phyloP scores from a whole-genome alignment of 2,888 invertebrate species.

The Apamea monoglypha region DNA sequence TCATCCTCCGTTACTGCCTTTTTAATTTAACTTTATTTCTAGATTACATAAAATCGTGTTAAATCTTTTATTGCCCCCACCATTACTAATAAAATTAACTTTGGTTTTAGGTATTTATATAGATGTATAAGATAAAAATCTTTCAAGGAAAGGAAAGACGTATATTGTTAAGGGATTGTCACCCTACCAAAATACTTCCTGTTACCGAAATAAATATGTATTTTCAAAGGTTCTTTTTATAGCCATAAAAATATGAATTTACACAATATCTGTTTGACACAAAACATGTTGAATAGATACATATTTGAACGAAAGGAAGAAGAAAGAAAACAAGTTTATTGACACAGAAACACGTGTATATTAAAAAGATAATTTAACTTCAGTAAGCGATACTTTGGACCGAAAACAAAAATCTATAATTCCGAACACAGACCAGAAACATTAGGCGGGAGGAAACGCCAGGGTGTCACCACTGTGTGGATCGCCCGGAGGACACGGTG shows the following conservation, averaged over 20 bases:
- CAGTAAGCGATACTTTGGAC: background rate
- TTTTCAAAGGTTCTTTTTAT: background rate
- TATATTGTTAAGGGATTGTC: background rate
- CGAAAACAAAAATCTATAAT: background rate
- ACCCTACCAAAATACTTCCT: background rate
- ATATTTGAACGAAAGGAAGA: background rate
- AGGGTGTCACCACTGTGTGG: too few species aligned
- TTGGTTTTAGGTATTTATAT: background rate
- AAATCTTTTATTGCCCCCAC: too few species aligned
- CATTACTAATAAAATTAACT: too few species aligned
- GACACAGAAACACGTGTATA: background rate
- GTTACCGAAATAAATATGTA: background rate
- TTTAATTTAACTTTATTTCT: background rate
- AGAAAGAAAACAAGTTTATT: background rate
- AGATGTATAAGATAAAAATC: background rate
- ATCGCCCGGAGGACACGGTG: too few species aligned
- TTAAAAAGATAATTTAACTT: background rate
- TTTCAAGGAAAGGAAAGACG: background rate
- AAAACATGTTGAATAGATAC: background rate
- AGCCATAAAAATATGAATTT: background rate
- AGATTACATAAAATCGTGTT: background rate
- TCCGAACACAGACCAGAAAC: background rate
- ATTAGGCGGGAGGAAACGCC: too few species aligned
- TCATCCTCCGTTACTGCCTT: too few species aligned
- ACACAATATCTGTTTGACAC: background rate